phyloP scores from a whole-genome alignment of 2,113 vertebrate genomes.

The Myiagra hebetior region DNA sequence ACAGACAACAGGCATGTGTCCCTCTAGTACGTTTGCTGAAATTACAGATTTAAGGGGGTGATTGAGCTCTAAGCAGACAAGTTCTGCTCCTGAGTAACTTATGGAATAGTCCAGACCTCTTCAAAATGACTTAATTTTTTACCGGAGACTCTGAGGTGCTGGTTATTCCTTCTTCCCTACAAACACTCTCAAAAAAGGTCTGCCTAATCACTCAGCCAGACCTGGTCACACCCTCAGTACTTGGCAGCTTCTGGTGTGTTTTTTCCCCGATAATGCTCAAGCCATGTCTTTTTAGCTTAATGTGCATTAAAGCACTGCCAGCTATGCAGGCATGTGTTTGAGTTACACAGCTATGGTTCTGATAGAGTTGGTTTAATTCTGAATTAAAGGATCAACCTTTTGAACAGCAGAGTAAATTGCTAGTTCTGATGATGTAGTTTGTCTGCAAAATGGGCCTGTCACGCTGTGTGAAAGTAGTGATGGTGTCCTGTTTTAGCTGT shows the following conservation, averaged over 20 bases:
- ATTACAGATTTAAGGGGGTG: background rate
- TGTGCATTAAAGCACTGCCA: background rate
- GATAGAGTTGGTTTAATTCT: background rate
- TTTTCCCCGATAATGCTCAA: constrained; percentile 14
- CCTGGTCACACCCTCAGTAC: background rate
- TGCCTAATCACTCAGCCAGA: constrained; percentile 30
- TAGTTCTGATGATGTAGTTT: background rate
- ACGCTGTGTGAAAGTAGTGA: background rate
- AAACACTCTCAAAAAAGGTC: background rate
- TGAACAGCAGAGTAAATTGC: background rate
- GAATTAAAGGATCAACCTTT: background rate
- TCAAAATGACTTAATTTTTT: background rate
- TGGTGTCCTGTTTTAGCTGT: background rate
- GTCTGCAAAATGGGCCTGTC: background rate
- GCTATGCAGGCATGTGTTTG: background rate
- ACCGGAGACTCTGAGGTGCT: background rate
- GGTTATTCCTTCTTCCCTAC: background rate
- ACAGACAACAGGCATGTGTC: background rate
- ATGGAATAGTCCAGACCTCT: background rate
- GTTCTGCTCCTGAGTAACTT: background rate
- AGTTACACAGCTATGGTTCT: background rate
- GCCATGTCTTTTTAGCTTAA: background rate
- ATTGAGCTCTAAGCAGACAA: background rate
- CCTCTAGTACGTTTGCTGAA: rapidly evolving
- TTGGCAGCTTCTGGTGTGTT: constrained; percentile 4